Evolutionary conservation across 2,113 vertebrate species (phyloP).

Genomic region (Taxidea taxus): DNA sequence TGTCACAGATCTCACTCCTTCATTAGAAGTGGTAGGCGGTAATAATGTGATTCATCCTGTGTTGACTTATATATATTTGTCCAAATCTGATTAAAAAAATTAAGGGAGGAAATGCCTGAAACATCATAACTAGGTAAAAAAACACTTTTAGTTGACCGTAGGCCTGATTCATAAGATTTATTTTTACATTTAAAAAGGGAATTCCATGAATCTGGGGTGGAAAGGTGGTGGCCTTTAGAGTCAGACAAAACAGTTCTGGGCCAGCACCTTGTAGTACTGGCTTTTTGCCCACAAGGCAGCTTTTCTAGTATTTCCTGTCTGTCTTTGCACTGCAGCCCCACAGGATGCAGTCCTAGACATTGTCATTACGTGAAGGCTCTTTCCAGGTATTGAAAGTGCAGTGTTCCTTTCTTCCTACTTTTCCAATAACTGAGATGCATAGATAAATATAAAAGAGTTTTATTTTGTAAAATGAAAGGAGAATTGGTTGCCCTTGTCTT

Average conservation of each 20-base stretch:
- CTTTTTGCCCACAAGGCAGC: slow-evolving; percentile 3
- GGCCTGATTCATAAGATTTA: background rate
- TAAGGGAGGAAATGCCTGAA: background rate
- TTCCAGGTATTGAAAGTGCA: slow-evolving; percentile 65
- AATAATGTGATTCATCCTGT: background rate
- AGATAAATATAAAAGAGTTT: background rate
- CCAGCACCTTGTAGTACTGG: slow-evolving; percentile 42
- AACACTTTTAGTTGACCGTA: background rate
- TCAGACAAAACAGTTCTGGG: background rate
- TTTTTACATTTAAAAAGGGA: slow-evolving; percentile 1
- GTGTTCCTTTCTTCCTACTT: slow-evolving; percentile 34
- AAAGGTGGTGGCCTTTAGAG: background rate
- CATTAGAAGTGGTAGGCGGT: background rate
- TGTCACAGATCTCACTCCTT: background rate
- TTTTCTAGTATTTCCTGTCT: slow-evolving; percentile 64
- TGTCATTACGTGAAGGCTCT: slow-evolving; percentile 62
- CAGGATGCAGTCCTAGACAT: slow-evolving; percentile 66
- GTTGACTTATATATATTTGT: background rate
- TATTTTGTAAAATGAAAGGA: slow-evolving; percentile 65
- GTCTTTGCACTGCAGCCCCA: background rate
- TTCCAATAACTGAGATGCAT: slow-evolving; percentile 57
- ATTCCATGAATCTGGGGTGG: background rate
- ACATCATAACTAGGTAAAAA: background rate
- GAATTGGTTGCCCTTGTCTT: slow-evolving; percentile 54
- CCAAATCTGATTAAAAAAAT: slow-evolving; percentile 24